A percentile compares a stretch with the other conserved stretches of the same genome.
These are phyloP conservation scores for Craniophora ligustri DNA, from an alignment of 2,888 invertebrate species.

Conservation along the genomic window DNA sequence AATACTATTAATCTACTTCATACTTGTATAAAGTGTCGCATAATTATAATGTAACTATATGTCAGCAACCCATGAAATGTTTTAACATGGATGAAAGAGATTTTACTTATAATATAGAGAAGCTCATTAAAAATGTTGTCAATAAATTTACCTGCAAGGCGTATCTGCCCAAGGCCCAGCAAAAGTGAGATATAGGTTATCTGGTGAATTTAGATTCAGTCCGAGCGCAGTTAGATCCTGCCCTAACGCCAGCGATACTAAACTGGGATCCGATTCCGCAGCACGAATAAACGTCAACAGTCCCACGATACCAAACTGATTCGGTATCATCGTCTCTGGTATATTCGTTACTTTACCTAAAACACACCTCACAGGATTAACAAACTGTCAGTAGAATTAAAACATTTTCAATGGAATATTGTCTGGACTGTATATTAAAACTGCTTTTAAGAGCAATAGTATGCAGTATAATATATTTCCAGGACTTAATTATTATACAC, in stretches of 20 bases:
- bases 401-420: conserved; percentile 42
- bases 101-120: not conserved
- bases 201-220: conserved; percentile 99
- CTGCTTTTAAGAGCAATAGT: conserved; percentile 43
- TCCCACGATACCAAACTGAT: conserved; percentile 99
- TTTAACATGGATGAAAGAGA: not conserved
- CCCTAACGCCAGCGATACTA: conserved; percentile 98
- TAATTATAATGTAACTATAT: not conserved
- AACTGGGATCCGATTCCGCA: conserved; percentile 98
- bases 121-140: no score
- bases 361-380: conserved; percentile 55
- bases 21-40: no score
- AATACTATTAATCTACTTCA: not conserved
- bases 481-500: conserved; percentile 69
- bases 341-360: conserved; percentile 99
- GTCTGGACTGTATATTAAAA: conserved; percentile 59
- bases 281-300: conserved; percentile 99
- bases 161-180: conserved; percentile 99
- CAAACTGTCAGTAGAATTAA: conserved; percentile 27
- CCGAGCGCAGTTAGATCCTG: conserved; percentile 99
- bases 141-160: conserved; percentile 91
- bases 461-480: conserved; percentile 61
- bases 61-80: not conserved
- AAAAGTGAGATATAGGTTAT: conserved; percentile 99
- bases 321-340: conserved; percentile 99